Base-by-base conservation (phyloP, 2,113 vertebrate genomes). In the Melanocharis versteri region DNA sequence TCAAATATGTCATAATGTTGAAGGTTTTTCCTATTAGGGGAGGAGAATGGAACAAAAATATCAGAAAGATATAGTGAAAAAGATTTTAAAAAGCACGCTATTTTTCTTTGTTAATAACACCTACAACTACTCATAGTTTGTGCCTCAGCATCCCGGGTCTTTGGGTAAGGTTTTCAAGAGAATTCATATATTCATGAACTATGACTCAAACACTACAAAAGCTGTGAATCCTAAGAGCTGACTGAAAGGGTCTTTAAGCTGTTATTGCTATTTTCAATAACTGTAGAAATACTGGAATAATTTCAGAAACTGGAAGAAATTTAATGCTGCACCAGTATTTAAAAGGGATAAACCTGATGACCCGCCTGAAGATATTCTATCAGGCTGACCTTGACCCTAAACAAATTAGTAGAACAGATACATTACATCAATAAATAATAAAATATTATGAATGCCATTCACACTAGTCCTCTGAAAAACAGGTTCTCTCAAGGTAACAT, bases 301-400 rank as follows among this genome's bases (percentile, higher is more conserved):
- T 85, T 85, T 69, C 78, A 90, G 61, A 79, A 92, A 71, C 15
- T 30, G 20, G 44, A 82, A 75, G 21, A 75, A 87, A 68, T 42
- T 13, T 56, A 62, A 60, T 82, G 22, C 26, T 45, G 6, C 1
- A 26, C 11, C 3, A 20, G 11, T n/a, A 68, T 58, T 65, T 71
- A 75, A 60, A 66, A 44, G 7, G 4, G 2, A 50, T 60, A 35
- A 83, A 76, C 13, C 58, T 65, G 23, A 51, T 23, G 14, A 66
- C 11, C 23, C 47, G 7, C 7, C 33, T 83, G 27, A 93, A 68
- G 35, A 33, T 44, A 92, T 10, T 65, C 44, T 58, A 33, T 47
- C 66, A 82, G 9, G 13, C 8, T 85, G 42, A 54, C 50, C 30
- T 56, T 40, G 28, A 65, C 20, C 20, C 24, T 77, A 56, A 92